A percentile compares a stretch with the other conserved stretches of the same genome.
These are phyloP conservation scores for Cryptocephalus primarius DNA, from an alignment of 2,888 invertebrate species.

Conservation along the genomic window DNA sequence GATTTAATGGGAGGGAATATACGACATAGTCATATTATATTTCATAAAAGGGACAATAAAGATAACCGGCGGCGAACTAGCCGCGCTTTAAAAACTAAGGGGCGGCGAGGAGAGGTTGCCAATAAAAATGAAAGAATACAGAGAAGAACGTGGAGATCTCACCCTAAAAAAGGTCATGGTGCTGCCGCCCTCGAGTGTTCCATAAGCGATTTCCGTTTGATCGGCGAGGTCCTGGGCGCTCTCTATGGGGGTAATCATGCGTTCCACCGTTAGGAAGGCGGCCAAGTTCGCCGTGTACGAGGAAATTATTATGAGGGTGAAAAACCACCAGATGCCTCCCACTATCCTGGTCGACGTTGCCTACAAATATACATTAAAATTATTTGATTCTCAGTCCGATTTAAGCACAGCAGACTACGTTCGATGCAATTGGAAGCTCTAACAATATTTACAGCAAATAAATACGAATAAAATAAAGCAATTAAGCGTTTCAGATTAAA, in stretches of 20 bases:
- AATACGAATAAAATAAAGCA: too few relatives aligned
- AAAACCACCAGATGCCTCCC: constrained; percentile 99
- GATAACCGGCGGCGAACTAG: too few relatives aligned
- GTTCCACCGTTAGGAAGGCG: constrained; percentile 94
- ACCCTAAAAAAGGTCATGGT: constrained; percentile 97
- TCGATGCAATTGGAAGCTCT: neutral
- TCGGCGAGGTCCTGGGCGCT: constrained; percentile 90
- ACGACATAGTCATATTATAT: too few relatives aligned
- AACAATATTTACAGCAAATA: too few relatives aligned
- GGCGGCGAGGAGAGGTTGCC: too few relatives aligned
- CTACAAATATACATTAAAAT: constrained; percentile 36
- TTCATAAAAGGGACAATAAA: too few relatives aligned
- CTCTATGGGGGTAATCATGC: constrained; percentile 92
- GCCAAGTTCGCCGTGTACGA: constrained; percentile 98
- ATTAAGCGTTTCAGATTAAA: too few relatives aligned
- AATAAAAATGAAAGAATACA: too few relatives aligned
- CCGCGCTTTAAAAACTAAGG: too few relatives aligned
- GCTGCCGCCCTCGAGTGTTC: constrained; percentile 85
- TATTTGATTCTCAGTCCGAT: neutral
- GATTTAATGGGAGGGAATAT: too few relatives aligned
- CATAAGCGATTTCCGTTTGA: constrained; percentile 88
- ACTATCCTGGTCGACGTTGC: constrained; percentile 90
- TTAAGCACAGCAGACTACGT: neutral
- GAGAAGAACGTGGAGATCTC: constrained; percentile 20
- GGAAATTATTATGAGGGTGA: constrained; percentile 94